Conservation (phyloP, 2,888 invertebrate genomes). For the Oscheius myriophilus region DNA sequence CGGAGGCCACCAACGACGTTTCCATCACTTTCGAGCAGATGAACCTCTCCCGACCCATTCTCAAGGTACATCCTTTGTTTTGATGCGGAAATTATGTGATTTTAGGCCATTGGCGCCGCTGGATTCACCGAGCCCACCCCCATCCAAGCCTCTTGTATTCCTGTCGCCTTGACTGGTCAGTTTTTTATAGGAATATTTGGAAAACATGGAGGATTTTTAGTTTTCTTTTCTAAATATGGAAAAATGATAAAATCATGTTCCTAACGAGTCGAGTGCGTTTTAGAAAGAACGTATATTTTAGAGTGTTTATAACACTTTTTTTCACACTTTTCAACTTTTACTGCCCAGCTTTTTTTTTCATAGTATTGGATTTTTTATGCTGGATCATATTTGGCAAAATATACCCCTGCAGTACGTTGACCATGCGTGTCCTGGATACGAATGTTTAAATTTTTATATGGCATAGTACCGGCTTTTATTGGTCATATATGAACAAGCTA, state of each 20-base stretch:
- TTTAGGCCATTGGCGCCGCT: conserved; percentile 83
- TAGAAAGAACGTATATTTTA: not conserved
- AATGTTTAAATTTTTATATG: no score
- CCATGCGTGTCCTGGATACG: no score
- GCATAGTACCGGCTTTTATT: no score
- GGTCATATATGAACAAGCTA: no score
- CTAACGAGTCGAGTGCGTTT: not conserved
- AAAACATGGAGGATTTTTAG: not conserved
- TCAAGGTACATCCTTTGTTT: conserved; percentile 77
- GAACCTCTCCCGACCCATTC: conserved; percentile 91
- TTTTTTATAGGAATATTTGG: no score
- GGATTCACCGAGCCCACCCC: conserved; percentile 94
- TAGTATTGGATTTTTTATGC: no score
- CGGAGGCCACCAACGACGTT: conserved; percentile 37
- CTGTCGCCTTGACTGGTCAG: conserved; percentile 86
- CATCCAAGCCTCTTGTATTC: conserved; percentile 93
- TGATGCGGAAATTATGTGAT: not conserved
- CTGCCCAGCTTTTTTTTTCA: no score
- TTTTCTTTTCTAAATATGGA: not conserved
- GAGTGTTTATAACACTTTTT: no score
- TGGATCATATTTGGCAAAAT: no score
- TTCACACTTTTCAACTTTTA: no score
- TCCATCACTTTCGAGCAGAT: conserved; percentile 81
- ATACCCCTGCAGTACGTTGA: no score
- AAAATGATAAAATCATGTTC: not conserved